phyloP scores from a whole-genome alignment of 2,797 vertebrate species.

The Sebastes aleutianus region DNA sequence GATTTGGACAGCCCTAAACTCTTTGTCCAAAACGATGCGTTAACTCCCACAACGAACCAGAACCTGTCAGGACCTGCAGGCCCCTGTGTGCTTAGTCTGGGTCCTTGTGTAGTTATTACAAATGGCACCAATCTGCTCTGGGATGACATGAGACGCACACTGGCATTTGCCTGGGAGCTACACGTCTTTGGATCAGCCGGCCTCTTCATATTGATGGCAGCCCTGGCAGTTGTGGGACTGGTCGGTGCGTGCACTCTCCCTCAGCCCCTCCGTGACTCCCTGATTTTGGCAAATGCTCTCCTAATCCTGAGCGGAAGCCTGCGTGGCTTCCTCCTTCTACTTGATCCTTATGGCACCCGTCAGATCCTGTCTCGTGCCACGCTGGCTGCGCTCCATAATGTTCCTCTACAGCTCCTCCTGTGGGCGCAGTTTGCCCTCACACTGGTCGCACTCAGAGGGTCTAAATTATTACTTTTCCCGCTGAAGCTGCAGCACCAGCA shows the following conservation, averaged over 20 bases:
- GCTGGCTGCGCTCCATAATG: slow-evolving; percentile 84
- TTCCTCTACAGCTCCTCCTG: slow-evolving; percentile 86
- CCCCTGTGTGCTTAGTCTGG: slow-evolving; percentile 59
- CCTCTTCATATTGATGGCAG: slow-evolving; percentile 80
- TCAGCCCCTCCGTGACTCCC: slow-evolving; percentile 65
- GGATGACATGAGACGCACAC: slow-evolving; percentile 84
- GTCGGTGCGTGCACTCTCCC: slow-evolving; percentile 65
- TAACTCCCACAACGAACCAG: slow-evolving; percentile 38
- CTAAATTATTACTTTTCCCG: slow-evolving; percentile 75
- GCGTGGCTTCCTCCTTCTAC: slow-evolving; percentile 83
- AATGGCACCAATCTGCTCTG: slow-evolving; percentile 83
- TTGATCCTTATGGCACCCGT: slow-evolving; percentile 87
- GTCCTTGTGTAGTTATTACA: slow-evolving; percentile 64
- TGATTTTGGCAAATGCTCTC: slow-evolving; percentile 76
- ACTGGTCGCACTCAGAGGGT: slow-evolving; percentile 76
- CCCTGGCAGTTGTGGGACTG: slow-evolving; percentile 75
- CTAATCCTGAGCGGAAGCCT: slow-evolving; percentile 81
- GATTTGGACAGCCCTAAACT: slow-evolving; percentile 22
- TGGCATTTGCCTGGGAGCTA: slow-evolving; percentile 88
- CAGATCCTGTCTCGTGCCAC: slow-evolving; percentile 76
- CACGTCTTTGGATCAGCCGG: slow-evolving; percentile 86
- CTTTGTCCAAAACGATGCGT: slow-evolving; percentile 28
- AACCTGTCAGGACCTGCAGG: slow-evolving; percentile 25
- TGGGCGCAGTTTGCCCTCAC: slow-evolving; percentile 80
- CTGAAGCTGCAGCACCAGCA: slow-evolving; percentile 69